Conservation (phyloP, 1,140 invertebrate genomes). For the Platyura marginata region DNA sequence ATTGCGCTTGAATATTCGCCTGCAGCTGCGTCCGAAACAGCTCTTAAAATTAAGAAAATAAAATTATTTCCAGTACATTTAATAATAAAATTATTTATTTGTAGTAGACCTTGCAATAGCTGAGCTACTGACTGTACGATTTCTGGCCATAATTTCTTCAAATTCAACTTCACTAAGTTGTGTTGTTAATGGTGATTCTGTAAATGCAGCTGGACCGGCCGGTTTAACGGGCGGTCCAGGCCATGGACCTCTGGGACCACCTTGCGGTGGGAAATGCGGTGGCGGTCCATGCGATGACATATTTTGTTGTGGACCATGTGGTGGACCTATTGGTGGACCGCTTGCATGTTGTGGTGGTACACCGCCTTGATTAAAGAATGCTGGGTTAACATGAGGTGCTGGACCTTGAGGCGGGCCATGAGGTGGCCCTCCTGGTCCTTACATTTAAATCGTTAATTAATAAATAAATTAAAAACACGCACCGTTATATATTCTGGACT, state of each 20-base stretch:
- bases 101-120: constrained; percentile 54
- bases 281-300: constrained; percentile 36
- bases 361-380: constrained; percentile 72
- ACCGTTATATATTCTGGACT: constrained; percentile 2
- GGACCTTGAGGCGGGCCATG: constrained; percentile 42
- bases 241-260: constrained; percentile 22
- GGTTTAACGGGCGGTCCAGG: constrained; percentile 25
- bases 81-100: background rate
- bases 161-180: constrained; percentile 85
- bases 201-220: constrained; percentile 27
- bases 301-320: constrained; percentile 32
- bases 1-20: constrained; percentile 95
- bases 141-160: constrained; percentile 95
- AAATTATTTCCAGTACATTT: background rate
- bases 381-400: constrained; percentile 89
- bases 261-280: constrained; percentile 35
- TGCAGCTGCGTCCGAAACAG: constrained; percentile 91
- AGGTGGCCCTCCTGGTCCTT: constrained; percentile 31
- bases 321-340: constrained; percentile 32
- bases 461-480: constrained; percentile 4
- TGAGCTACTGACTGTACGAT: constrained; percentile 90
- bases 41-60: constrained; percentile 30
- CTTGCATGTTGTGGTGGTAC: constrained; percentile 38
- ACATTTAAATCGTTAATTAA: constrained; percentile 1
- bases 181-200: constrained; percentile 32